These are phyloP conservation scores for Andrena trimmerana DNA, from an alignment of 2,888 invertebrate genomes.

Conservation along the genomic window DNA sequence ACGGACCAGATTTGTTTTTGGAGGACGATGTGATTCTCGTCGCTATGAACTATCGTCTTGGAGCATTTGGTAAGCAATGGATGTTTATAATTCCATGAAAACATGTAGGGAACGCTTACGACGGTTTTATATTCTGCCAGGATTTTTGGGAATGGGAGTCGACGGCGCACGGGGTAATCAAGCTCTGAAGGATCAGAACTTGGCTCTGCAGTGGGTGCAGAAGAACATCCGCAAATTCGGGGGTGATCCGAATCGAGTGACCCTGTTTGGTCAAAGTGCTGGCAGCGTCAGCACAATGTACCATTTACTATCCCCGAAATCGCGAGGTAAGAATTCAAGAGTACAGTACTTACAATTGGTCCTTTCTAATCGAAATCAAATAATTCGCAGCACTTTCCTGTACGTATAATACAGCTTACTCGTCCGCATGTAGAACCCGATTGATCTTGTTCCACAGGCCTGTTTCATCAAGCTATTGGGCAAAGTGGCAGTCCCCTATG, in stretches of 20 bases:
- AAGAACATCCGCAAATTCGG: constrained; percentile 89
- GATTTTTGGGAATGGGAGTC: constrained; percentile 88
- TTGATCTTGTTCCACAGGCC: constrained; percentile 77
- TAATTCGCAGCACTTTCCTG: neutral
- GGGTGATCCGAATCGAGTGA: constrained; percentile 89
- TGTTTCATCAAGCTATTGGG: constrained; percentile 87
- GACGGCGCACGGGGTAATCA: constrained; percentile 88
- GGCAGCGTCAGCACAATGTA: constrained; percentile 86
- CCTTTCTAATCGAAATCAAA: neutral
- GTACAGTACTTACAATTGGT: no score
- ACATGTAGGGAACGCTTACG: neutral
- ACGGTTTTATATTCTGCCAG: constrained; percentile 74
- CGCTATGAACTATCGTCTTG: constrained; percentile 74
- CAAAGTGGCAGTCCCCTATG: constrained; percentile 86
- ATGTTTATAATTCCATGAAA: neutral
- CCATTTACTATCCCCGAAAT: constrained; percentile 37
- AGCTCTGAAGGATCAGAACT: constrained; percentile 90
- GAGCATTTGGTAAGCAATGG: constrained; percentile 65
- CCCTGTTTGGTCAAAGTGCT: constrained; percentile 89
- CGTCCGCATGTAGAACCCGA: no score
- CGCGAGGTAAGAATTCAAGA: constrained; percentile 42
- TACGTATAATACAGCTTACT: neutral
- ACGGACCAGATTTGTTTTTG: constrained; percentile 73
- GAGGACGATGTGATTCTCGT: constrained; percentile 73
- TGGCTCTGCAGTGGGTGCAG: constrained; percentile 89